Percentiles rank a stretch among this genome's conserved stretches.
Conservation (phyloP, 2,888 invertebrate species). For the Diaprepes abbreviatus region DNA sequence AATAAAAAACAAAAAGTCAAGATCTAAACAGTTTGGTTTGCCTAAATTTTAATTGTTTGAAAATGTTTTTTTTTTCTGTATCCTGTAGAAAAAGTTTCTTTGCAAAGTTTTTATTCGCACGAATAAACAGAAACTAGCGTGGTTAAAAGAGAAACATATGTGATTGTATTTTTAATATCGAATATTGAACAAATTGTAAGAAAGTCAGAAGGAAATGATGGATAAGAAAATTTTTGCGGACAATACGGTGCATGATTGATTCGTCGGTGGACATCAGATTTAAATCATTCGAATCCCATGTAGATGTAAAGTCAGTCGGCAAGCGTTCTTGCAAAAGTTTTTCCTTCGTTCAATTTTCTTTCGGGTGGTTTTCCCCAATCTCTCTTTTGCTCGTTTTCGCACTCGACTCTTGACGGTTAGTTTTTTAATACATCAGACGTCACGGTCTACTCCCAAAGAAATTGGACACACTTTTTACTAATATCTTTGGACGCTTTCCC, state of each 20-base stretch:
- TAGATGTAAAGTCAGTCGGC: constrained; percentile 59
- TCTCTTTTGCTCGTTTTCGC: constrained; percentile 48
- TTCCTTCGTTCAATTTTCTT: constrained; percentile 63
- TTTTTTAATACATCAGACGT: constrained; percentile 65
- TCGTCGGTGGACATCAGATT: constrained; percentile 63
- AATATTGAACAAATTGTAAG: constrained; percentile 41
- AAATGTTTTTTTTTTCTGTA: too few relatives aligned
- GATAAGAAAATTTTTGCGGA: constrained; percentile 45
- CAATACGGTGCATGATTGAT: constrained; percentile 63
- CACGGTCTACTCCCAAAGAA: constrained; percentile 62
- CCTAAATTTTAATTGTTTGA: too few relatives aligned
- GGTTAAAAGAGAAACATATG: constrained; percentile 29
- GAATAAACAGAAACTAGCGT: constrained; percentile 27
- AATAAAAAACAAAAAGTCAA: too few relatives aligned
- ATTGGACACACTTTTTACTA: constrained; percentile 63
- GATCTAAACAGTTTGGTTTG: too few relatives aligned
- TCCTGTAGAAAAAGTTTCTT: neutral
- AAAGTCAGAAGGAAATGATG: constrained; percentile 35
- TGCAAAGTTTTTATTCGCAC: constrained; percentile 6
- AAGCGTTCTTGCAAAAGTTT: constrained; percentile 57
- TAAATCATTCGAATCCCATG: constrained; percentile 62
- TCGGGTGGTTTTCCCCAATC: constrained; percentile 57
- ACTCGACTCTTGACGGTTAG: constrained; percentile 58
- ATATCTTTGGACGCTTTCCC: constrained; percentile 48
- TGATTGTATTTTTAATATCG: constrained; percentile 43